phyloP scores from a whole-genome alignment of 2,113 vertebrate species.

The Lepus timidus region DNA sequence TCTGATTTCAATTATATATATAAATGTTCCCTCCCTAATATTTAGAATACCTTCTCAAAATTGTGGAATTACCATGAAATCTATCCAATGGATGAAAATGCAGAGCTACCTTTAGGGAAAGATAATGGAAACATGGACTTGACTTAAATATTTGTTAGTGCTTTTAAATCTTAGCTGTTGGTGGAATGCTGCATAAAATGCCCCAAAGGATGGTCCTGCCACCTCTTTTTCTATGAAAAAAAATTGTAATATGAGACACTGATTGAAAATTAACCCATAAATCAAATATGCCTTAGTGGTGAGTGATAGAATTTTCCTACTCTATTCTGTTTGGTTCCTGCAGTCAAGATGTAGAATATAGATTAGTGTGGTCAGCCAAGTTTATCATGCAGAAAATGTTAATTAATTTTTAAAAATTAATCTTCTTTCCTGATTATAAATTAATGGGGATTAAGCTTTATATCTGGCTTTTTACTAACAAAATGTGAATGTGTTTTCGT shows the following conservation, averaged over 20 bases:
- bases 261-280: constrained; percentile 33
- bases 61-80: background rate
- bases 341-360: constrained; percentile 11
- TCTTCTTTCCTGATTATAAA: constrained; percentile 34
- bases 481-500: constrained; percentile 6
- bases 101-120: constrained; percentile 26
- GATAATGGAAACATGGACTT: background rate
- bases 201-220: background rate
- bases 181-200: background rate
- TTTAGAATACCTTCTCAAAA: constrained; percentile 42
- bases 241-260: background rate
- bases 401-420: background rate
- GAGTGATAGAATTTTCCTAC: constrained; percentile 30
- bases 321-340: background rate
- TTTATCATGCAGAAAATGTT: constrained; percentile 15
- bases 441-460: background rate
- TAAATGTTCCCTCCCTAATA: background rate
- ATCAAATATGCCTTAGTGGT: constrained; percentile 5
- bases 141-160: constrained; percentile 45
- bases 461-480: background rate
- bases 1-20: constrained; percentile 41
- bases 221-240: constrained; percentile 11
- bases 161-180: background rate
- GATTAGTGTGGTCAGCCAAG: background rate
- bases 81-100: background rate